Evolutionary conservation across 2,888 invertebrate genomes (phyloP).

Genomic region (Lasioglossum figueresi): DNA sequence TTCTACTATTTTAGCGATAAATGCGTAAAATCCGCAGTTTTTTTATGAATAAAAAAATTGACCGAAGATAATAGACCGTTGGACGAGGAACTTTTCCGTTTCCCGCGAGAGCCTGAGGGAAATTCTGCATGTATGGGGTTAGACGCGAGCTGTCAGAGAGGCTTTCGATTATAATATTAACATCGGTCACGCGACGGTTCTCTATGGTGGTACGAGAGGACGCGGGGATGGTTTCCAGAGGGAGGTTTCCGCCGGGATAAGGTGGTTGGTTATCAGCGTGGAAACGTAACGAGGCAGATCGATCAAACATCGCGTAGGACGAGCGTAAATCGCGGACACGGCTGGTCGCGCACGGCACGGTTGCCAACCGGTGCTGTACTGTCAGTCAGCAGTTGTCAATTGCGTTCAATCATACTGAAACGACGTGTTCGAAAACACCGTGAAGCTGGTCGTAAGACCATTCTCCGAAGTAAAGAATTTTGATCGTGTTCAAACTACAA

Average conservation of each 20-base stretch:
- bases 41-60: too few species aligned
- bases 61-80: too few species aligned
- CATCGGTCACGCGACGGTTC: constrained; percentile 39
- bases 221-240: constrained; percentile 10
- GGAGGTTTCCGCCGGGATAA: constrained; percentile 22
- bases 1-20: not conserved
- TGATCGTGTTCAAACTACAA: too few species aligned
- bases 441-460: too few species aligned
- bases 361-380: constrained; percentile 68
- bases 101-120: not conserved
- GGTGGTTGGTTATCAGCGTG: constrained; percentile 33
- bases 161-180: constrained; percentile 5
- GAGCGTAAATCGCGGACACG: constrained; percentile 52
- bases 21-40: not conserved
- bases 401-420: constrained; percentile 67
- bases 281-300: constrained; percentile 60
- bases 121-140: not conserved
- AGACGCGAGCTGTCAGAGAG: not conserved
- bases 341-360: constrained; percentile 64
- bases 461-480: too few species aligned
- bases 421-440: not conserved
- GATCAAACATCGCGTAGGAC: constrained; percentile 70
- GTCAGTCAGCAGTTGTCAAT: constrained; percentile 67
- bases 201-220: not conserved
- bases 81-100: not conserved